phyloP scores from a whole-genome alignment of 2,888 invertebrate species.

The Molorchus minor region DNA sequence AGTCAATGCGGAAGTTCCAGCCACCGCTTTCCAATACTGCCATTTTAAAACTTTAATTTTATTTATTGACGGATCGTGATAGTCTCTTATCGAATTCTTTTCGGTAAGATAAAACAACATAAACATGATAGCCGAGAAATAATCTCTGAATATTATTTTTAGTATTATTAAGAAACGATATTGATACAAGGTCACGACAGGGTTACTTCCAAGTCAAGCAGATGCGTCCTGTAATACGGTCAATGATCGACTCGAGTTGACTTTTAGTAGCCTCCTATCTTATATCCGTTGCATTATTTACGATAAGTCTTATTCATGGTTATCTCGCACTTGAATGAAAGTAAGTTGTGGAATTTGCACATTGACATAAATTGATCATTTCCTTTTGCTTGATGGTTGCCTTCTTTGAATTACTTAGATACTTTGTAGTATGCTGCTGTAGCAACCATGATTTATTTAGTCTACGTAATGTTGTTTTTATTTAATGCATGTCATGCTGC shows the following conservation, averaged over 20 bases:
- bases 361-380: slow-evolving; percentile 33
- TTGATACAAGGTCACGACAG: slow-evolving; percentile 40
- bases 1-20: slow-evolving; percentile 2
- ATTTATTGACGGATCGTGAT: slow-evolving; percentile 15
- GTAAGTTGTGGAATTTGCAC: slow-evolving; percentile 29
- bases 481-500: too few species aligned
- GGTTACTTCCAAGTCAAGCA: slow-evolving; percentile 39
- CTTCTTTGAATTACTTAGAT: slow-evolving; percentile 14
- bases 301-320: slow-evolving; percentile 26
- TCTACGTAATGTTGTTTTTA: too few species aligned
- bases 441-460: background rate
- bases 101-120: slow-evolving; percentile 36
- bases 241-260: slow-evolving; percentile 51
- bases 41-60: slow-evolving; percentile 10
- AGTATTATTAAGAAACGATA: slow-evolving; percentile 37
- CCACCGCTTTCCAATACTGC: background rate
- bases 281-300: slow-evolving; percentile 31
- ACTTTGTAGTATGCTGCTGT: slow-evolving; percentile 5
- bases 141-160: slow-evolving; percentile 38
- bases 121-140: slow-evolving; percentile 26
- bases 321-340: slow-evolving; percentile 23
- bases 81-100: slow-evolving; percentile 24
- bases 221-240: slow-evolving; percentile 45
- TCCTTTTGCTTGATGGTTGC: slow-evolving; percentile 22
- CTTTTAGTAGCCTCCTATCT: slow-evolving; percentile 40